phyloP scores from a whole-genome alignment of 2,797 vertebrate species.

The Pelochelys cantorii region DNA sequence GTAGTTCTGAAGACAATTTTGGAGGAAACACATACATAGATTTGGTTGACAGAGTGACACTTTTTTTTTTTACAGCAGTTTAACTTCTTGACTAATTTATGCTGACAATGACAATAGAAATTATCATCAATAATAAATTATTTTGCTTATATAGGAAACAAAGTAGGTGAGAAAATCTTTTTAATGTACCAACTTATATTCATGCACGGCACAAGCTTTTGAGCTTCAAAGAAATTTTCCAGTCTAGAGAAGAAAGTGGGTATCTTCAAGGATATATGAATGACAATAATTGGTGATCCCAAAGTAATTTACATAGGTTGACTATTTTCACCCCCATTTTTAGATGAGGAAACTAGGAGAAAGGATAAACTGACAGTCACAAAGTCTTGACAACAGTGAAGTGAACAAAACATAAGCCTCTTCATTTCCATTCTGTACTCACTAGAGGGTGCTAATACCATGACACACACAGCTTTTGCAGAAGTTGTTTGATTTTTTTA shows the following conservation, averaged over 20 bases:
- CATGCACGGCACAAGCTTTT: neutral
- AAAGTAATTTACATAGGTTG: neutral
- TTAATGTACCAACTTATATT: neutral
- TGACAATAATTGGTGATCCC: neutral
- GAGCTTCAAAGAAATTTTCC: neutral
- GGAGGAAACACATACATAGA: neutral
- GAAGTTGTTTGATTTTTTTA: neutral
- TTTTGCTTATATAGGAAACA: neutral
- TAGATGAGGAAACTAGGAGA: neutral
- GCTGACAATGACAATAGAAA: neutral
- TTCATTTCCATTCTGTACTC: neutral
- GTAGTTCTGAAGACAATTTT: neutral
- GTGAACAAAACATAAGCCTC: neutral
- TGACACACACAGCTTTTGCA: accelerated
- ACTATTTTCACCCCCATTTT: neutral
- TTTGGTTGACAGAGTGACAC: neutral
- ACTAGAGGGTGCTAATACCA: conserved; percentile 29
- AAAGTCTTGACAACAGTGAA: accelerated
- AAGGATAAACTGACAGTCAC: neutral
- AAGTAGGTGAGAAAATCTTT: neutral
- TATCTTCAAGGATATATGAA: too few relatives aligned
- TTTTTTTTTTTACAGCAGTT: neutral
- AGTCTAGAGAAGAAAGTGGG: neutral
- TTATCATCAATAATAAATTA: neutral
- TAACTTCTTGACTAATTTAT: neutral